phyloP scores from a whole-genome alignment of 2,888 invertebrate species.

The Synanthedon tipuliformis region DNA sequence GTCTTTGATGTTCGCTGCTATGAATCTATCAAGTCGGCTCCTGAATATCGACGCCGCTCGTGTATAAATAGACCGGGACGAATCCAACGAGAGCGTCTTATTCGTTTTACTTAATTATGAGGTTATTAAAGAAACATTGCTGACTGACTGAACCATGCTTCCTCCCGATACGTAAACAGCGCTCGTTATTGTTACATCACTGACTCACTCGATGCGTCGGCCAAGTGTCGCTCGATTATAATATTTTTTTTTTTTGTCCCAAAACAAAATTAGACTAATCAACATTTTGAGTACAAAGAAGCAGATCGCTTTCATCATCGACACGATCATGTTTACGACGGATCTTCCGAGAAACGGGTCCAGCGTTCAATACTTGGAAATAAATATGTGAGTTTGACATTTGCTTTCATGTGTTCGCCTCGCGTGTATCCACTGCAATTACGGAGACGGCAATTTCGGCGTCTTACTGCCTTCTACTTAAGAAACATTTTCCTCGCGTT shows the following conservation, averaged over 20 bases:
- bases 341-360: slow-evolving; percentile 59
- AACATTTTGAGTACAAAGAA: slow-evolving; percentile 61
- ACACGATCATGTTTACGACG: slow-evolving; percentile 65
- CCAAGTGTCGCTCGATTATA: slow-evolving; percentile 51
- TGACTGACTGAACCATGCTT: slow-evolving; percentile 15
- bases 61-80: slow-evolving; percentile 60
- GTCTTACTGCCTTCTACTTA: slow-evolving; percentile 37
- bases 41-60: slow-evolving; percentile 62
- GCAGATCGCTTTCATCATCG: slow-evolving; percentile 70
- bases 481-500: slow-evolving; percentile 35
- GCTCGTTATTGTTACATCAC: slow-evolving; percentile 32
- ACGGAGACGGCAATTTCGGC: slow-evolving; percentile 27
- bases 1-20: slow-evolving; percentile 67
- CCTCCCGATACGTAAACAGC: slow-evolving; percentile 3
- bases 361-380: slow-evolving; percentile 69
- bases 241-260: slow-evolving; percentile 29
- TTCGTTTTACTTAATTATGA: slow-evolving; percentile 64
- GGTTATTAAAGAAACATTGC: slow-evolving; percentile 52
- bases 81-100: slow-evolving; percentile 40
- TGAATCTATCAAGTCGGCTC: slow-evolving; percentile 67
- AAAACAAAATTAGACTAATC: slow-evolving; percentile 64
- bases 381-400: slow-evolving; percentile 71
- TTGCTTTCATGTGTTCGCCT: slow-evolving; percentile 65
- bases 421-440: slow-evolving; percentile 64
- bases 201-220: slow-evolving; percentile 24